Percentiles rank a stretch among this genome's conserved stretches.
Conservation (phyloP, 1,140 invertebrate genomes). For the Drosophila mojavensis region DNA sequence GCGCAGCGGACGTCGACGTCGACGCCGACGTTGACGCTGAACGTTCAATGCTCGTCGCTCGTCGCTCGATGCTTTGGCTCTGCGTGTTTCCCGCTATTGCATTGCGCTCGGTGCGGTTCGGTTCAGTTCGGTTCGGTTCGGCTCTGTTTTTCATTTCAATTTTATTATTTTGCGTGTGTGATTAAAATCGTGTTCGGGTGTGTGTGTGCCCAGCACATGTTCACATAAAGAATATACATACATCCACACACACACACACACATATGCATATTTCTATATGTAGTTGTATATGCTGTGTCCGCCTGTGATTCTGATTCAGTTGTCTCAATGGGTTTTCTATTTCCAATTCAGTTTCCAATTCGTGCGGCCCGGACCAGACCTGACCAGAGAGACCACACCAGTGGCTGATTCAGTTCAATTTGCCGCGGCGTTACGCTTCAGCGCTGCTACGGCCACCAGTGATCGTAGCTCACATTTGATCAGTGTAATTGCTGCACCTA, state of each 20-base stretch:
- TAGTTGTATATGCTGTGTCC: slow-evolving; percentile 7
- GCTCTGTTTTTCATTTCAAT: slow-evolving; percentile 53
- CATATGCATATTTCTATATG: not conserved
- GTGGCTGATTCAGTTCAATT: slow-evolving; percentile 30
- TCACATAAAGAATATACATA: not conserved
- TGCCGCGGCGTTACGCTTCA: slow-evolving; percentile 33
- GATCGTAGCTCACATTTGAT: slow-evolving; percentile 7
- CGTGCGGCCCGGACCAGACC: slow-evolving; percentile 37
- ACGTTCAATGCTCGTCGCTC: not conserved
- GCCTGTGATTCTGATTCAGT: slow-evolving; percentile 27
- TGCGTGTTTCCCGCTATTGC: not conserved
- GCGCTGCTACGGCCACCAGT: slow-evolving; percentile 1
- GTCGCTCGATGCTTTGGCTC: not conserved
- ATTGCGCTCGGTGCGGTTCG: not conserved
- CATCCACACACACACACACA: slow-evolving; percentile 1
- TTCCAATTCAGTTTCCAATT: slow-evolving; percentile 62
- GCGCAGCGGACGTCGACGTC: slow-evolving; percentile 1
- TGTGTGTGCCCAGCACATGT: slow-evolving; percentile 21
- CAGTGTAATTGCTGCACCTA: not conserved
- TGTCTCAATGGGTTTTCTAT: slow-evolving; percentile 66
- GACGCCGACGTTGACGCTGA: not conserved
- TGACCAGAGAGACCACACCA: not conserved
- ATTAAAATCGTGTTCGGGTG: slow-evolving; percentile 59
- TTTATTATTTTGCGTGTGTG: slow-evolving; percentile 67
- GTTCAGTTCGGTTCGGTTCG: slow-evolving; percentile 9